Conservation (phyloP, 2,113 vertebrate genomes). For the Urocynchramus pylzowi region DNA sequence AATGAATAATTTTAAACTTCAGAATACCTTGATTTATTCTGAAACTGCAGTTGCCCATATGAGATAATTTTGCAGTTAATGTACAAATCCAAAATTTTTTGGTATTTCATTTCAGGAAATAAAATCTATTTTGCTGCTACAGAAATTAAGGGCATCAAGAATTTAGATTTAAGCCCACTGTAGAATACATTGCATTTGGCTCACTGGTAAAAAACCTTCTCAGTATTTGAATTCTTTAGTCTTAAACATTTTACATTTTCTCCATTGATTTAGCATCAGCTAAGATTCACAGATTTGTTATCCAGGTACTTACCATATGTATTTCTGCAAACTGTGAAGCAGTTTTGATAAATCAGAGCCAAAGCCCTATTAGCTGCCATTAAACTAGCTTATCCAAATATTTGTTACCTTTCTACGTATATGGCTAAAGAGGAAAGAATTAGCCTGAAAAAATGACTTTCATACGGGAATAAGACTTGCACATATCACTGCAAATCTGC, state of each 20-base stretch:
- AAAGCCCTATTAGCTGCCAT: neutral
- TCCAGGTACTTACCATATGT: neutral
- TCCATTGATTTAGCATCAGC: neutral
- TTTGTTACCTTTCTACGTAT: neutral
- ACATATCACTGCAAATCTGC: neutral
- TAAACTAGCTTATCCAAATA: constrained; percentile 8
- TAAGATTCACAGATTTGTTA: neutral
- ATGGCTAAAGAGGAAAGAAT: constrained; percentile 5
- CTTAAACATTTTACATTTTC: constrained; percentile 8
- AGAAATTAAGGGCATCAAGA: neutral
- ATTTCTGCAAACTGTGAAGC: neutral
- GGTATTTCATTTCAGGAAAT: neutral
- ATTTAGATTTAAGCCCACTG: neutral
- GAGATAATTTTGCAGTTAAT: neutral
- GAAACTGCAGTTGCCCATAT: neutral
- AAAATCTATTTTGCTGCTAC: neutral
- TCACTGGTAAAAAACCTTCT: constrained; percentile 33
- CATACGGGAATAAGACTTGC: neutral
- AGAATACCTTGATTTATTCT: neutral
- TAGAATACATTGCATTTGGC: neutral
- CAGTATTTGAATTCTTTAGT: neutral
- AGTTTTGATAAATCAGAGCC: constrained; percentile 3
- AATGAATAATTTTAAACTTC: neutral
- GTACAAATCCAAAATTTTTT: neutral
- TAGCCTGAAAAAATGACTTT: constrained; percentile 6